Conservation (phyloP, 2,888 invertebrate genomes). For the Luffia ferchaultella region DNA sequence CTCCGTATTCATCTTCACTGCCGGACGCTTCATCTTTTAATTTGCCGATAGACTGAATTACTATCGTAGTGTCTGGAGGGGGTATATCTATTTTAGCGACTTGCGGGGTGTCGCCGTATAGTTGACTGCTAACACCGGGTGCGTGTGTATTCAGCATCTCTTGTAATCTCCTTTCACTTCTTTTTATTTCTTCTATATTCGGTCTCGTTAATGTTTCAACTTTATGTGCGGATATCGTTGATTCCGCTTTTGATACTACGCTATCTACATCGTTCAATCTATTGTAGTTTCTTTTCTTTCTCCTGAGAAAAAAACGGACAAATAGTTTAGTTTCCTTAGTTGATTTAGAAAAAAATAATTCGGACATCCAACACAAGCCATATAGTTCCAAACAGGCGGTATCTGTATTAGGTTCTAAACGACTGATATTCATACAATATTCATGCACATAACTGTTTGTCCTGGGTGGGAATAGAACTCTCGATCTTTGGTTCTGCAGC, state of each 20-base stretch:
- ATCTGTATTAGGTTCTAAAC: too few relatives aligned
- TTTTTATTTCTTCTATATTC: conserved; percentile 43
- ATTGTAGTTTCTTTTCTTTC: conserved; percentile 30
- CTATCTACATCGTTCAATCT: conserved; percentile 39
- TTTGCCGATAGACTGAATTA: conserved; percentile 52
- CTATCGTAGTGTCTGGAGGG: conserved; percentile 30
- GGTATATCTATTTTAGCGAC: conserved; percentile 25
- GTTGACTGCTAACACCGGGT: conserved; percentile 21
- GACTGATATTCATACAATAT: too few relatives aligned
- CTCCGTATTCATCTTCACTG: conserved; percentile 52
- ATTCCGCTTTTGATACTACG: conserved; percentile 29
- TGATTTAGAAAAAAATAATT: conserved; percentile 22
- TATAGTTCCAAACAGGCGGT: too few relatives aligned
- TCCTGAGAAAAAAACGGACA: conserved; percentile 27
- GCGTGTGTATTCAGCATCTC: conserved; percentile 41
- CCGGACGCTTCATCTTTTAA: conserved; percentile 41
- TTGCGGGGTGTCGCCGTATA: conserved; percentile 19
- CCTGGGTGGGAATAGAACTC: too few relatives aligned
- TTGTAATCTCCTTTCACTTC: conserved; percentile 43
- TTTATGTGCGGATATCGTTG: conserved; percentile 25
- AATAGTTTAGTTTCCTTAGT: conserved; percentile 13
- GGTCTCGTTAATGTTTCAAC: conserved; percentile 26
- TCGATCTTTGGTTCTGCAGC: too few relatives aligned
- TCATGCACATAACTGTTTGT: too few relatives aligned
- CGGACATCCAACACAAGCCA: too few relatives aligned